Base-by-base conservation (phyloP, 92 coral and sea anemone species). In the Porites evermanni region DNA sequence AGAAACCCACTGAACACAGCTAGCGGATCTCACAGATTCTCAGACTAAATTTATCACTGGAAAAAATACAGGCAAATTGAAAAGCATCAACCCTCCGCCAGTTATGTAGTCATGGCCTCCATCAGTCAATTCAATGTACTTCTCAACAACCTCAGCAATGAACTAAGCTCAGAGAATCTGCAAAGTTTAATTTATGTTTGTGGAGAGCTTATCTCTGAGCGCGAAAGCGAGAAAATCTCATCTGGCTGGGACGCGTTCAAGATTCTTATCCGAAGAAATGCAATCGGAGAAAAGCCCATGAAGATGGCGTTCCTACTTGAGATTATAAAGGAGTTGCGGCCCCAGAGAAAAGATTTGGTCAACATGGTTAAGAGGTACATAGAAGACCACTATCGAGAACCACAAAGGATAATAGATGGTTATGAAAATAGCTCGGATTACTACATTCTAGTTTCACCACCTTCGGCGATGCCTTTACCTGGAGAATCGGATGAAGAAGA, bases 71-170 rank as follows among this genome's bases (percentile, higher is more conserved):
- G 32, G 32, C 32, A 29, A 24, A 50, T 29, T 29, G 32, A 29
- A 29, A 29, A 29, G 32, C 32, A 29, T 29, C 32, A 29, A 29
- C 32, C 32, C 32, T 29, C 32, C 32, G 32, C 32, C 32, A 29
- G 2, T 29, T 29, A 29, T 29, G 14, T 14, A 72, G 76, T 65
- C 54, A 71, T 38, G 86, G 6, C 77, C 0, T 53, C 67, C 18
- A 85, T 96, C 56, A 89, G 85, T 80, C 94, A 94, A 2, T 96
- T 96, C 75, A 81, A 82, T 14, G 74, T 75, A 32, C 91, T 96
- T 47, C 83, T 96, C 60, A 96, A 91, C 85, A 84, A 93, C 61
- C 90, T 96, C 68, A 95, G 99, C 88, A 80, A 96, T 75, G 92
- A 93, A 20, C 76, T 96, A 50, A 88, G 56, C 14, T 76, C 84